Percentiles rank a stretch among this genome's conserved stretches.
Evolutionary conservation across 2,797 vertebrate genomes (phyloP).

Genomic region (Helostoma temminkii): DNA sequence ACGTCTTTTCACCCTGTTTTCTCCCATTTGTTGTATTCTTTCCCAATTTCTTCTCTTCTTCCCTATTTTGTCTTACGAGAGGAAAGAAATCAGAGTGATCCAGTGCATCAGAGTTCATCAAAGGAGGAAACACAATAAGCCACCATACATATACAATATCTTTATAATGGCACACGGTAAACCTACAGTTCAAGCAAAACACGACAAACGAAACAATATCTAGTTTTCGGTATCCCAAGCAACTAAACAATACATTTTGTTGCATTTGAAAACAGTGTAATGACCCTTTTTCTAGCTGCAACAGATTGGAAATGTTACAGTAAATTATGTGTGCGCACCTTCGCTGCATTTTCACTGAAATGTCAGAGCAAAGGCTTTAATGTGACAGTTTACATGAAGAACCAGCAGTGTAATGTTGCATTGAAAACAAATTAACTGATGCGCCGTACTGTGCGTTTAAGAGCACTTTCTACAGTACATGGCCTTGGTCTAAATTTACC

Average conservation of each 20-base stretch:
- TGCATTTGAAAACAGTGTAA: conserved; percentile 47
- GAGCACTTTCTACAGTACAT: conserved; percentile 8
- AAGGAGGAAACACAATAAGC: not conserved
- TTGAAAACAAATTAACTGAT: conserved; percentile 44
- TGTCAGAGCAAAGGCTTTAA: conserved; percentile 38
- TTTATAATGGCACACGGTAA: not conserved
- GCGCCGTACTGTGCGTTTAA: conserved; percentile 35
- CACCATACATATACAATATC: conserved; percentile 8
- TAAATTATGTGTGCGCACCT: not conserved
- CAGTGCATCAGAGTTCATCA: not conserved
- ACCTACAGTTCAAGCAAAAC: not conserved
- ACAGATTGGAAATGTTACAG: conserved; percentile 9
- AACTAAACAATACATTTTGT: conserved; percentile 14
- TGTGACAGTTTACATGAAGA: conserved; percentile 46
- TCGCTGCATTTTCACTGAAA: conserved; percentile 16
- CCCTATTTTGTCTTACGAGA: not conserved
- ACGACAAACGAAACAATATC: too few relatives aligned
- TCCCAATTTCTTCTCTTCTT: not conserved
- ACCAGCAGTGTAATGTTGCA: conserved; percentile 41
- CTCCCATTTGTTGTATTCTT: not conserved
- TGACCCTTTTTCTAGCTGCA: conserved; percentile 43
- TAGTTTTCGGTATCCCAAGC: too few relatives aligned
- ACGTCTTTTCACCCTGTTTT: not conserved
- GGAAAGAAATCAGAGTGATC: conserved; percentile 3
- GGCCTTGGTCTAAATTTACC: conserved; percentile 23